Base-by-base conservation (phyloP, 2,797 vertebrate genomes). In the Cyprinella venusta region DNA sequence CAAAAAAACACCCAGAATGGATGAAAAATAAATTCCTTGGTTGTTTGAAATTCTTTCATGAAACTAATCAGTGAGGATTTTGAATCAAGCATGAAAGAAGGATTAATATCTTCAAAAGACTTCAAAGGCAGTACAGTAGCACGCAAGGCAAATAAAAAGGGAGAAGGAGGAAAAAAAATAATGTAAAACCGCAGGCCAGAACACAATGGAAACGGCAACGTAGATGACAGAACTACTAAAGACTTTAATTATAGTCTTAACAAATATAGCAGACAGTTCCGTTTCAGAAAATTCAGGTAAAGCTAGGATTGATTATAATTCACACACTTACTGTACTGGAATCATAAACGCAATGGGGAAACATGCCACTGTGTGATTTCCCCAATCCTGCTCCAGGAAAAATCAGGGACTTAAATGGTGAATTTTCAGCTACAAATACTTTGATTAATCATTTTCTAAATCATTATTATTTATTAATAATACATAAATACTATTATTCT, bases 71-170 rank as follows among this genome's bases (percentile, higher is more conserved):
- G 21, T 63, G 15, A 40, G 48, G 64, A 76, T 75, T 81, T 54
- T 38, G 21, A 71, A 42, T 52, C 7, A 33, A 76, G 85, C 45
- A 82, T 76, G 71, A 87, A 79, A 59, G 24, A 45, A 36, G 26
- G 38, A 70, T 81, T 79, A 50, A 82, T 81, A 59, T 79, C 61
- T 79, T 38, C 65, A 77, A 64, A 78, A 61, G 38, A 63, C 38
- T 76, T 79, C 54, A 88, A 70, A 77, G 65, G 81, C 19, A n/a
- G 18, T 56, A 80, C 52, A 75, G 67, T 82, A 86, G 70, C 59
- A 33, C 45, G 24, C 3, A 40, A 61, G 16, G 13, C 64, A 79
- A 77, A 50, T 19, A 52, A 48, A 82, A 84, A 26, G 30, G 36
- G 24, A 16, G 38, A 9, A 76, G 75, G 26, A 36, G 40, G 42